Conservation (phyloP, 64 coral and sea anemone genomes). For the Acropora tenuis region DNA sequence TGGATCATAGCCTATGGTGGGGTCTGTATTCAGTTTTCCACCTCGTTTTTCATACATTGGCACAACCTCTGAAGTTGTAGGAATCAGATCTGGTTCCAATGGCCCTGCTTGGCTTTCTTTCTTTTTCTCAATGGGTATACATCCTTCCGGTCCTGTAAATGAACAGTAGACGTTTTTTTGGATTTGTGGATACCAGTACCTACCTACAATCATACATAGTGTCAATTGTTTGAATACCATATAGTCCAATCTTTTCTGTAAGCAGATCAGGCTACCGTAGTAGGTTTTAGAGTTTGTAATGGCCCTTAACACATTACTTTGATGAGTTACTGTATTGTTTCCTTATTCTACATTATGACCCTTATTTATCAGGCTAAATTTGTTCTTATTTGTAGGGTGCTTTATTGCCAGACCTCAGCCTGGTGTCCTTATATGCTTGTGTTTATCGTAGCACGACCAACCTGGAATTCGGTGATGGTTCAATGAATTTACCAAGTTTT, state of each 20-base stretch:
- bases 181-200: not conserved
- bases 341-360: no score
- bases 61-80: constrained; percentile 36
- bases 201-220: not conserved
- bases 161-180: not conserved
- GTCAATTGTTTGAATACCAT: no score
- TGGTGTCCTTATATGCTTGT: not conserved
- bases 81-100: constrained; percentile 29
- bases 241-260: no score
- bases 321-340: no score
- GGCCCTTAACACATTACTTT: no score
- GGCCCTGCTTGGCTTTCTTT: constrained; percentile 23
- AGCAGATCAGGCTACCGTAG: no score
- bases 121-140: constrained; percentile 40
- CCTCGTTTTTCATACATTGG: constrained; percentile 54
- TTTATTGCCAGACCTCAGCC: not conserved
- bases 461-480: constrained; percentile 72
- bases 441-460: not conserved
- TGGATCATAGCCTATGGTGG: constrained; percentile 55
- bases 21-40: constrained; percentile 38
- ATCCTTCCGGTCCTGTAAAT: constrained; percentile 36
- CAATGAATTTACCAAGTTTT: constrained; percentile 64
- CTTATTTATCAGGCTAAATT: not conserved
- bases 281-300: no score
- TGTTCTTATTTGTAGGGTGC: constrained; percentile 5